Base-by-base conservation (phyloP, 35 echinoderm and acorn worm genomes). In the Heliocidaris tuberculata region DNA sequence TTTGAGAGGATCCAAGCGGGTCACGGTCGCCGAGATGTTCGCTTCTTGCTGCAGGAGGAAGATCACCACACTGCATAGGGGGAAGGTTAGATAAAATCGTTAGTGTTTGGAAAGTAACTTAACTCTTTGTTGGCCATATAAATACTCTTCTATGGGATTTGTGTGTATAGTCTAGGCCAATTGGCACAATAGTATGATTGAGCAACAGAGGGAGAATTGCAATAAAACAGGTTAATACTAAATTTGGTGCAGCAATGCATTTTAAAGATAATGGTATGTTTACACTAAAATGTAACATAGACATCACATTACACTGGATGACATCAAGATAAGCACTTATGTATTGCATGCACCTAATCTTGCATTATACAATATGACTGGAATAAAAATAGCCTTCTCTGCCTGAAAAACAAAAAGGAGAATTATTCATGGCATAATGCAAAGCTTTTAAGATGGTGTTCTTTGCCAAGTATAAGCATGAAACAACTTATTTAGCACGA, bases 11-110 rank as follows among this genome's bases (percentile, higher is more conserved):
- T 92, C 94, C 0, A 78, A 86, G 6, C 85, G 48, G 90, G 88
- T 96, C 8, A 99, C 96, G 6, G 47, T 95, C 21, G 93, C 95
- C 31, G 96, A 96, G 93, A 97, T 99, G 96, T 95, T 97, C 27
- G 96, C 95, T 27, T 94, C 94, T n/a, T 95, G 96, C 94, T 99
- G 98, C 48, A 99, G 96, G 71, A 99, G 93, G 93, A 96, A 94
- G 29, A 99, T 95, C 27, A 96, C 94, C 32, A 97, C 96, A 88
- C 98, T 99, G 94, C 24, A 42, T 16, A 47, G 65, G 59, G 27
- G 7, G 0, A 78, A 17, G 42, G 32, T 29, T 30, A 89, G 31
- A 42, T 9, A 15, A 50, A 6, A 5, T 56, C 27, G 50, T 13
- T 48, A 90, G 29, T 21, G 47, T 16, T 3, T 21, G 31, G 29